Conservation (phyloP, 2,113 vertebrate species). For the Tautogolabrus adspersus region DNA sequence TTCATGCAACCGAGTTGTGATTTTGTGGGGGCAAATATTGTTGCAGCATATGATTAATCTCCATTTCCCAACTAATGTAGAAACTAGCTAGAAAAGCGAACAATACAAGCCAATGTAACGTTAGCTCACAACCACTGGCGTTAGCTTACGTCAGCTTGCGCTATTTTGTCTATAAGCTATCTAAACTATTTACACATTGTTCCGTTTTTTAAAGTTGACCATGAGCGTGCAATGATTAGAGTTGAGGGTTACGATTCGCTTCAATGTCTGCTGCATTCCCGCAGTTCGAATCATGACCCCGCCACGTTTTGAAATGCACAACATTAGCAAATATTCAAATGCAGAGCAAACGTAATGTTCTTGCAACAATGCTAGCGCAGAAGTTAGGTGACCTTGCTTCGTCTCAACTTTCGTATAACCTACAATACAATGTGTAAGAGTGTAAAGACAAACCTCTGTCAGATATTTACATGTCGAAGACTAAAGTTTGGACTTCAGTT, state of each 20-base stretch:
- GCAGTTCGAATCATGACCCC: slow-evolving; percentile 11
- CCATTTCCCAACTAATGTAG: neutral
- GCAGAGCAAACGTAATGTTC: too few species aligned
- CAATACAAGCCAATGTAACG: neutral
- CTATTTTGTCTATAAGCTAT: slow-evolving; percentile 8
- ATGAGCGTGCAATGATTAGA: neutral
- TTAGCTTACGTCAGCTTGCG: slow-evolving; percentile 39
- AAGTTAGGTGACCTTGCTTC: too few species aligned
- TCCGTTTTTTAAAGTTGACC: neutral
- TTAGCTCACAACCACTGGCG: slow-evolving; percentile 5
- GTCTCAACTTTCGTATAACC: too few species aligned
- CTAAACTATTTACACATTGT: neutral
- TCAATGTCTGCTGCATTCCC: neutral
- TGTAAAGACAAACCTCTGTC: too few species aligned
- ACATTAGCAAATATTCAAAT: neutral
- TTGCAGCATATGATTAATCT: neutral
- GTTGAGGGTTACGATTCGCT: neutral
- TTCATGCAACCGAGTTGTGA: slow-evolving; percentile 25
- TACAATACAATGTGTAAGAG: too few species aligned
- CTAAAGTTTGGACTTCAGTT: too few species aligned
- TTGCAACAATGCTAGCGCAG: too few species aligned
- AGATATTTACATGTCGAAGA: too few species aligned
- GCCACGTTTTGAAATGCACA: slow-evolving; percentile 44
- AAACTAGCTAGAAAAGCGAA: slow-evolving; percentile 3
- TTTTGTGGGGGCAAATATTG: neutral